These are phyloP conservation scores for Candidula unifasciata DNA, from an alignment of 2,888 invertebrate genomes.

Conservation along the genomic window DNA sequence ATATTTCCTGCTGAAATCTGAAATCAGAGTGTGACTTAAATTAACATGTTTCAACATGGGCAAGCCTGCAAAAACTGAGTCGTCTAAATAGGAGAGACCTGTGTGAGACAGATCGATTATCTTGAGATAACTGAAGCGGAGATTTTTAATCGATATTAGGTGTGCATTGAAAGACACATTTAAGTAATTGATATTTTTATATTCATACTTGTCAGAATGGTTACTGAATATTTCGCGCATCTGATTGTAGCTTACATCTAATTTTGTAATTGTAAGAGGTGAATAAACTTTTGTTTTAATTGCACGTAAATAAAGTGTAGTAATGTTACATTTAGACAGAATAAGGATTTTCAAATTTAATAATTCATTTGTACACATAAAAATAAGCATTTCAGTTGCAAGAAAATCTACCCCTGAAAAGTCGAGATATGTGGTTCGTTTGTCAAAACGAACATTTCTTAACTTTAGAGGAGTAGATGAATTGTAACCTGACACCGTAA, in stretches of 20 bases:
- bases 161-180: background rate
- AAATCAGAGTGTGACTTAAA: conserved; percentile 6
- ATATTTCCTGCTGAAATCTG: background rate
- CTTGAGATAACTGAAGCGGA: background rate
- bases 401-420: conserved; percentile 12
- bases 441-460: background rate
- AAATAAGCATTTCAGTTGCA: background rate
- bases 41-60: background rate
- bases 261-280: background rate
- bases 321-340: background rate
- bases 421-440: background rate
- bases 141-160: background rate
- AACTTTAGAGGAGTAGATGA: background rate
- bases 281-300: too few species aligned
- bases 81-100: background rate
- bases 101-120: conserved; percentile 37
- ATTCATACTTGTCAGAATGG: too few species aligned
- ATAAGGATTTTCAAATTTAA: background rate
- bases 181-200: background rate
- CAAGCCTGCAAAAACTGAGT: background rate
- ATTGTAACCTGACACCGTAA: background rate
- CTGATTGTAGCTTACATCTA: background rate
- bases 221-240: background rate
- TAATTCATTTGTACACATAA: background rate
- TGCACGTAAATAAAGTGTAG: background rate